Evolutionary conservation across 23 tunicate genomes (phyloP).

Genomic region (Oikopleura vanhoeffeni): DNA sequence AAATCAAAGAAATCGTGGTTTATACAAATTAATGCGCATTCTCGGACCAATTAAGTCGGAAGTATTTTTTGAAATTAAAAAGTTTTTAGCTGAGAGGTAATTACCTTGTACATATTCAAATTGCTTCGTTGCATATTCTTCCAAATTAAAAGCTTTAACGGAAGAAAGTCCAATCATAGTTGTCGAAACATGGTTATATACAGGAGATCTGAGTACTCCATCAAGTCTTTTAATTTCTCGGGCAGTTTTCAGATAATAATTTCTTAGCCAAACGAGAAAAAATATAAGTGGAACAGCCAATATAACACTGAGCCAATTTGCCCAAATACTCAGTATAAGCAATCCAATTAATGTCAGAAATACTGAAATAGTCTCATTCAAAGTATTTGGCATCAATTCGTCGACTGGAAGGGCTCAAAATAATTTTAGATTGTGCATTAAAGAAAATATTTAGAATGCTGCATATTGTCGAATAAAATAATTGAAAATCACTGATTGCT

Average conservation of each 20-base stretch:
- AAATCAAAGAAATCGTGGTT: no score
- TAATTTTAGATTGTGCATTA: no score
- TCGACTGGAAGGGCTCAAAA: no score
- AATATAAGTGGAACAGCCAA: slow-evolving; percentile 32
- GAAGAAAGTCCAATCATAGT: slow-evolving; percentile 49
- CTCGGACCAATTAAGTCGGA: no score
- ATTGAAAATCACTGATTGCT: no score
- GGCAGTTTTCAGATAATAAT: slow-evolving; percentile 45
- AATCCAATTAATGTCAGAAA: neutral
- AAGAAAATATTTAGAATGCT: no score
- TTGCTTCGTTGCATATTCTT: slow-evolving; percentile 24
- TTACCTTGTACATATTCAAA: slow-evolving; percentile 36
- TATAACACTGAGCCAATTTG: slow-evolving; percentile 5
- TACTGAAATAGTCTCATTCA: neutral
- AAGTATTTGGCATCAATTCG: neutral
- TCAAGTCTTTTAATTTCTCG: slow-evolving; percentile 70
- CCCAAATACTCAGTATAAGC: neutral
- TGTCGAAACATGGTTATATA: slow-evolving; percentile 40
- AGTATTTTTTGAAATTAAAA: no score
- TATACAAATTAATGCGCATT: no score
- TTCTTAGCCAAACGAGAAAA: slow-evolving; percentile 33
- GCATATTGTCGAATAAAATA: no score
- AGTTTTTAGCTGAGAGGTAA: no score
- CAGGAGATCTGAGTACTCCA: slow-evolving; percentile 66
- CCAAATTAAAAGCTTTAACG: slow-evolving; percentile 43